Evolutionary conservation across 2,888 invertebrate species (phyloP).

Genomic region (Dicycla oo): DNA sequence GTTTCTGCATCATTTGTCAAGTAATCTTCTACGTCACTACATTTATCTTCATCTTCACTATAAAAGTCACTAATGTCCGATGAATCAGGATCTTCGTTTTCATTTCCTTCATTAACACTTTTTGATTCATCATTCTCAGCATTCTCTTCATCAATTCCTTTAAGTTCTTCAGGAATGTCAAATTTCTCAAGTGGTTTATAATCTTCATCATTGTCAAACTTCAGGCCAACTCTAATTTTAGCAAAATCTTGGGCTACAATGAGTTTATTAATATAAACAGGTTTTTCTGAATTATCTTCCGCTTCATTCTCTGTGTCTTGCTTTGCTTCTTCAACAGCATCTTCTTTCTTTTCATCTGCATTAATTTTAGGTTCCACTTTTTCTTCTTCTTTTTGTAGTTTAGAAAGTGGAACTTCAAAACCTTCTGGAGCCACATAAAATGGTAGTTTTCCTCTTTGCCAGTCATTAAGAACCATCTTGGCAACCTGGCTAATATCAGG

Average conservation of each 20-base stretch:
- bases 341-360: conserved; percentile 73
- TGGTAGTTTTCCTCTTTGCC: conserved; percentile 99
- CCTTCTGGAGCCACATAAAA: conserved; percentile 97
- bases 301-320: conserved; percentile 67
- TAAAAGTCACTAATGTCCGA: conserved; percentile 93
- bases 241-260: conserved; percentile 94
- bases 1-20: conserved; percentile 85
- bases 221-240: conserved; percentile 94
- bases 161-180: conserved; percentile 81
- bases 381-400: conserved; percentile 74
- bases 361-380: conserved; percentile 65
- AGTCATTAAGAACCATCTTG: conserved; percentile 99
- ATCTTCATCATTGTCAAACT: conserved; percentile 92
- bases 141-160: conserved; percentile 85
- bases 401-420: conserved; percentile 93
- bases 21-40: conserved; percentile 88
- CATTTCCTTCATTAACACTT: conserved; percentile 70
- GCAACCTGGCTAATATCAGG: conserved; percentile 97
- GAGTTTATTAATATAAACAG: conserved; percentile 84
- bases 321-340: conserved; percentile 74
- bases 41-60: conserved; percentile 91
- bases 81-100: conserved; percentile 86
- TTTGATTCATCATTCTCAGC: conserved; percentile 75
- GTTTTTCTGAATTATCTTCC: conserved; percentile 74
- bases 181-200: conserved; percentile 90